phyloP scores from a whole-genome alignment of 2,888 invertebrate species.

The Xestia rhomboidea region DNA sequence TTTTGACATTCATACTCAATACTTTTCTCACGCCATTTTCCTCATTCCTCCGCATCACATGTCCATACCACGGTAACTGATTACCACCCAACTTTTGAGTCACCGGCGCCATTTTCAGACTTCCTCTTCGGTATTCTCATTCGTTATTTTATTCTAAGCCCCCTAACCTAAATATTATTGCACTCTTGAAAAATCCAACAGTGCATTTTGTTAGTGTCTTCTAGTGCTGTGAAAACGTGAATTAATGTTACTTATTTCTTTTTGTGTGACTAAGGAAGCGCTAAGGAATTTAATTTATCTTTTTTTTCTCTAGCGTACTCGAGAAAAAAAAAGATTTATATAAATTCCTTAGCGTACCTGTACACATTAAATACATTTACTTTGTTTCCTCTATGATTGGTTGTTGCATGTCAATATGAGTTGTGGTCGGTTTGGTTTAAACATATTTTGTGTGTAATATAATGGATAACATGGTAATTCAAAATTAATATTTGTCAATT shows the following conservation, averaged over 20 bases:
- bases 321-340: slow-evolving; percentile 23
- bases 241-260: slow-evolving; percentile 10
- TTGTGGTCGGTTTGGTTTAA: slow-evolving; percentile 9
- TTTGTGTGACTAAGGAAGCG: not conserved
- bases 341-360: not conserved
- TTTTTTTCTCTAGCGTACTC: not conserved
- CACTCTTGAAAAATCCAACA: not conserved
- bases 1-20: not conserved
- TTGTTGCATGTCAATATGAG: slow-evolving; percentile 40
- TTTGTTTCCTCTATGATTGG: slow-evolving; percentile 29
- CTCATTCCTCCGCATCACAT: not conserved
- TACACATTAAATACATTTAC: not conserved
- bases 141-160: not conserved
- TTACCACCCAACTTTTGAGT: not conserved
- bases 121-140: not conserved
- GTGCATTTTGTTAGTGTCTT: not conserved
- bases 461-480: slow-evolving; percentile 35
- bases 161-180: not conserved
- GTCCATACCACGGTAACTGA: not conserved
- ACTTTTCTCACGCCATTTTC: not conserved
- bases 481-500: slow-evolving; percentile 72
- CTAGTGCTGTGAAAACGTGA: not conserved
- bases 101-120: not conserved
- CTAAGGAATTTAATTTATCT: too few relatives aligned
- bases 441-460: slow-evolving; percentile 17